These are phyloP conservation scores for Pelagia noctiluca DNA, from an alignment of 30 jellyfish, hydroid and myxozoan genomes.

Conservation along the genomic window DNA sequence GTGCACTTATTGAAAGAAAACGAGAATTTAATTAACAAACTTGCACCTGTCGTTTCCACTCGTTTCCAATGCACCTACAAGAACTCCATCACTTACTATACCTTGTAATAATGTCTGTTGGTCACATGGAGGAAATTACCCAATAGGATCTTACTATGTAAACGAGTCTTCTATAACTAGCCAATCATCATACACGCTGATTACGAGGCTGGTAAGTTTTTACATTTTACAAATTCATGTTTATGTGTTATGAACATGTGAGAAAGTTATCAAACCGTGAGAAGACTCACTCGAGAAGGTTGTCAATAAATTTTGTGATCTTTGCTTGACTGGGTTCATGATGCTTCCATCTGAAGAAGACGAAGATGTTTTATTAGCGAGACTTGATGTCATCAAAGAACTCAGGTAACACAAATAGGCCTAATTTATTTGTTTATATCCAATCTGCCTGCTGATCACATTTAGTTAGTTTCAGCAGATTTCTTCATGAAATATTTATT, in stretches of 20 bases:
- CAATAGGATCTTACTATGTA: conserved; percentile 20
- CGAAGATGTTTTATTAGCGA: conserved; percentile 22
- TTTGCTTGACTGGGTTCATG: neutral
- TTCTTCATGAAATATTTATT: too few species aligned
- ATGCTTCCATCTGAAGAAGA: conserved; percentile 58
- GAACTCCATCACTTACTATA: conserved; percentile 17
- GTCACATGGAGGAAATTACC: conserved; percentile 1
- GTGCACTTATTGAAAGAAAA: conserved; percentile 49
- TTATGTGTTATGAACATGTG: conserved; percentile 31
- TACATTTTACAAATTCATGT: conserved; percentile 15
- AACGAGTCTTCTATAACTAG: conserved; percentile 49
- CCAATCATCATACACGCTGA: too few species aligned
- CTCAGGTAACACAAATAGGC: conserved; percentile 26
- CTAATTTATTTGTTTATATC: too few species aligned
- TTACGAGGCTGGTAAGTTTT: too few species aligned
- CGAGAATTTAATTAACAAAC: conserved; percentile 66
- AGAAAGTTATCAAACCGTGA: neutral
- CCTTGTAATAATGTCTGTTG: neutral
- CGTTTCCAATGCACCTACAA: neutral
- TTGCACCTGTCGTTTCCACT: conserved; percentile 77
- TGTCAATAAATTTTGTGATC: neutral
- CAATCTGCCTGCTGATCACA: too few species aligned
- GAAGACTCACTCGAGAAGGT: neutral
- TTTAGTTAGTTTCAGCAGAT: too few species aligned
- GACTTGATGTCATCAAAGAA: conserved; percentile 69